Evolutionary conservation across 2,113 vertebrate genomes (phyloP).

Genomic region (Gila orcuttii): DNA sequence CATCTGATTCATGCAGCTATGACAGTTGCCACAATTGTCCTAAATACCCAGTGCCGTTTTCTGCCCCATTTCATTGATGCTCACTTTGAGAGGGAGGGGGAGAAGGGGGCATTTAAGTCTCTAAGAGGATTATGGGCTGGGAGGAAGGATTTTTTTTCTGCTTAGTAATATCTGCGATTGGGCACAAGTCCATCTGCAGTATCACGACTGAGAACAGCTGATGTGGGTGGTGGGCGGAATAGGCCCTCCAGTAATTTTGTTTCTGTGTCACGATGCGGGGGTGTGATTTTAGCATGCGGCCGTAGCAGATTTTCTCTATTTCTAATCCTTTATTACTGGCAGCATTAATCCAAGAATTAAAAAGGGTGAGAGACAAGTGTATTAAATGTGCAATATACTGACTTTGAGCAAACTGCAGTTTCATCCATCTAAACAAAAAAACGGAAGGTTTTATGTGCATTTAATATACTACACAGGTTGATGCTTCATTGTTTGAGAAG

Average conservation of each 20-base stretch:
- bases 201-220: constrained; percentile 40
- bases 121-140: constrained; percentile 48
- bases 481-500: not conserved
- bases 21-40: constrained; percentile 43
- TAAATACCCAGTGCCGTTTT: constrained; percentile 50
- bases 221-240: constrained; percentile 29
- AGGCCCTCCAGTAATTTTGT: constrained; percentile 9
- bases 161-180: constrained; percentile 50
- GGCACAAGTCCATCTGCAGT: constrained; percentile 39
- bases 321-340: constrained; percentile 21
- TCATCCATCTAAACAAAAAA: not conserved
- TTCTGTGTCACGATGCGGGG: constrained; percentile 52
- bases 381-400: constrained; percentile 19
- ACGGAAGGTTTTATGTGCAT: not conserved
- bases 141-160: constrained; percentile 27
- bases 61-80: constrained; percentile 45
- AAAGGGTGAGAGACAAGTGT: not conserved
- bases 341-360: constrained; percentile 11
- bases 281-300: constrained; percentile 25
- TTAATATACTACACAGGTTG: not conserved
- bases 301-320: not conserved
- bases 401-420: not conserved
- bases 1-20: constrained; percentile 27
- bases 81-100: not conserved
- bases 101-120: constrained; percentile 9